Evolutionary conservation across 1,140 invertebrate genomes (phyloP), one percentile per base, ranked within the genome.

Genomic region (Charaxes varanes): DNA sequence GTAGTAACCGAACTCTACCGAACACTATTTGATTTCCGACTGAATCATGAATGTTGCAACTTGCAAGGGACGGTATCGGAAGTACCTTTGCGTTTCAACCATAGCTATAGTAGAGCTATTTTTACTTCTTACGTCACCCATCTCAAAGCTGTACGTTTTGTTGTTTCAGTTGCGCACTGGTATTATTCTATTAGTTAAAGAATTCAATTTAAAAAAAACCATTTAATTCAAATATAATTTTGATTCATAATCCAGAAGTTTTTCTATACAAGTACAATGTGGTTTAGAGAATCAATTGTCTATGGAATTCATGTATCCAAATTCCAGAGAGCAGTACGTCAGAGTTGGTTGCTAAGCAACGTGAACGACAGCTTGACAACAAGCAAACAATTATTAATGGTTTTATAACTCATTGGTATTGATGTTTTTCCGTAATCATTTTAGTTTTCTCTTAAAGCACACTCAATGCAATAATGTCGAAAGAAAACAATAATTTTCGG

Each of bases 61-160:
- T n/a, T n/a, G n/a, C n/a, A n/a, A n/a, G n/a, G n/a, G n/a, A n/a
- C n/a, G n/a, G n/a, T n/a, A n/a, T n/a, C n/a, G n/a, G n/a, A n/a
- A n/a, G n/a, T n/a, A n/a, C n/a, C n/a, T n/a, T n/a, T n/a, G n/a
- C n/a, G n/a, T n/a, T n/a, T n/a, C 30, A 38, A 44, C 35, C 53
- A 60, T 56, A 47, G 42, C 44, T 37, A 50, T 48, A 45, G 52
- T 60, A 56, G 60, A 42, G 48, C 47, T 80, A 80, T 76, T 73
- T 73, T 71, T 71, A 65, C 53, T 54, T 52, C 49, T 73, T 67
- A 80, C 76, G 72, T 76, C 64, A n/a, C n/a, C n/a, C n/a, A 77
- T 62, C 6, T 1, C n/a, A 10, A 21, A 14, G 27, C 24, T 12
- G 19, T 31, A 53, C 63, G 66, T 73, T 66, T 68, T 45, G 53